These are phyloP conservation scores for Neodiprion lecontei DNA, from an alignment of 1,140 invertebrate species.

Conservation along the genomic window DNA sequence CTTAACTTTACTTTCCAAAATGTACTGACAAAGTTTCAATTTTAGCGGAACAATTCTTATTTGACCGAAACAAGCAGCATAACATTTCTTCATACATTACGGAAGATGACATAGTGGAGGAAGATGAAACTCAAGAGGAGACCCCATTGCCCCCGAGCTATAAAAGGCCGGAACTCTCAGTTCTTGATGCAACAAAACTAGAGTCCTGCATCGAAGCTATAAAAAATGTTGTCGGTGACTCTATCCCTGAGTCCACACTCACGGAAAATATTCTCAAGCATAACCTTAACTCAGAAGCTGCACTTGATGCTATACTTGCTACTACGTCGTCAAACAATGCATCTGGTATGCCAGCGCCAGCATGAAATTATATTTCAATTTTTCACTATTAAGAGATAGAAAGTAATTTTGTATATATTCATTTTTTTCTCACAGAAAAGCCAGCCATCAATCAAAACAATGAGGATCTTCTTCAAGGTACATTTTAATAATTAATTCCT, in stretches of 20 bases:
- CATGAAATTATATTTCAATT: neutral
- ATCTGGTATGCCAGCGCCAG: conserved; percentile 27
- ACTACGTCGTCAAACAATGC: conserved; percentile 38
- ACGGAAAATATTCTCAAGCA: conserved; percentile 70
- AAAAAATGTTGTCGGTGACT: conserved; percentile 80
- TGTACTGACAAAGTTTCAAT: conserved; percentile 14
- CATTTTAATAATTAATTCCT: neutral
- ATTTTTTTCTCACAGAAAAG: neutral
- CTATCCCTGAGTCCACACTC: conserved; percentile 73
- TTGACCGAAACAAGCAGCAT: conserved; percentile 75
- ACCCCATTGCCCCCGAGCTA: conserved; percentile 49
- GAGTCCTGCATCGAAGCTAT: conserved; percentile 86
- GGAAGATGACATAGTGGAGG: conserved; percentile 78
- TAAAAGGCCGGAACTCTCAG: conserved; percentile 65
- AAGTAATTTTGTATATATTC: neutral
- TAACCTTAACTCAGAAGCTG: conserved; percentile 75
- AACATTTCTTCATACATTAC: conserved; percentile 77
- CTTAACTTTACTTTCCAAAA: neutral
- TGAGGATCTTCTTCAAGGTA: neutral
- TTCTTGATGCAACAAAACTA: conserved; percentile 75
- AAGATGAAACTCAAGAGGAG: conserved; percentile 65
- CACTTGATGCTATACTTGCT: conserved; percentile 76
- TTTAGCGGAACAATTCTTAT: conserved; percentile 80
- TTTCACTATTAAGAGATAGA: neutral
- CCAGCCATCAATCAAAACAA: neutral